A percentile compares a stretch with the other conserved stretches of the same genome.
These are phyloP conservation scores for Myotis vivesi DNA, from an alignment of 2,797 vertebrate species.

Conservation along the genomic window DNA sequence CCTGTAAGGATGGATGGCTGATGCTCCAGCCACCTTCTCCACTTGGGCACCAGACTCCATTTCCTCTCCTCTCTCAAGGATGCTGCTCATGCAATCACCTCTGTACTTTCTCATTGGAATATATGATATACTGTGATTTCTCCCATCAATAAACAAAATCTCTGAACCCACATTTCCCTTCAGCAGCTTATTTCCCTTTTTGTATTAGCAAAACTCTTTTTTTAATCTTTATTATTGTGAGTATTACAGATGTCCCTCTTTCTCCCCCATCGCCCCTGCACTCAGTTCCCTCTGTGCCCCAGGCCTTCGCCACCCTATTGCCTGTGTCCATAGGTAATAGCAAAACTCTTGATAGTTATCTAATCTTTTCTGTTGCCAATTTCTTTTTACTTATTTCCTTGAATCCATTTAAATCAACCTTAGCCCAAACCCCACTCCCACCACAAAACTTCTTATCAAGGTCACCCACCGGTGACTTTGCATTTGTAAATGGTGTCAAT, in stretches of 20 bases:
- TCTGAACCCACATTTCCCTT: not conserved
- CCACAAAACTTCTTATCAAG: not conserved
- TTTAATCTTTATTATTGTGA: no score
- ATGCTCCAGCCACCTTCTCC: not conserved
- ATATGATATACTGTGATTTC: not conserved
- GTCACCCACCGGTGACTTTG: not conserved
- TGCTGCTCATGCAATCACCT: not conserved
- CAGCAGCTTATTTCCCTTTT: not conserved
- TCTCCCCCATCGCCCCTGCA: rapidly evolving
- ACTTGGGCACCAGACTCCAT: not conserved
- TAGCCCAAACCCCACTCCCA: not conserved
- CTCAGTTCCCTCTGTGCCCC: no score
- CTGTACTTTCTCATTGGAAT: not conserved
- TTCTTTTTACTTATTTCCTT: not conserved
- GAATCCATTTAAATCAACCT: not conserved
- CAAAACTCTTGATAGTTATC: not conserved
- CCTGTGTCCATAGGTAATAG: no score
- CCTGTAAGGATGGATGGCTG: not conserved
- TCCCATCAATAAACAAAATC: not conserved
- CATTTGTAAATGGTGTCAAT: not conserved
- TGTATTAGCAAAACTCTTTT: not conserved
- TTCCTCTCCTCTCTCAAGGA: not conserved
- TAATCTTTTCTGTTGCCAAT: not conserved
- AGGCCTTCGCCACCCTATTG: no score
- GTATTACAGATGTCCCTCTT: no score